These are phyloP conservation scores for Petaurus breviceps DNA, from an alignment of 2,113 vertebrate species.

Conservation along the genomic window DNA sequence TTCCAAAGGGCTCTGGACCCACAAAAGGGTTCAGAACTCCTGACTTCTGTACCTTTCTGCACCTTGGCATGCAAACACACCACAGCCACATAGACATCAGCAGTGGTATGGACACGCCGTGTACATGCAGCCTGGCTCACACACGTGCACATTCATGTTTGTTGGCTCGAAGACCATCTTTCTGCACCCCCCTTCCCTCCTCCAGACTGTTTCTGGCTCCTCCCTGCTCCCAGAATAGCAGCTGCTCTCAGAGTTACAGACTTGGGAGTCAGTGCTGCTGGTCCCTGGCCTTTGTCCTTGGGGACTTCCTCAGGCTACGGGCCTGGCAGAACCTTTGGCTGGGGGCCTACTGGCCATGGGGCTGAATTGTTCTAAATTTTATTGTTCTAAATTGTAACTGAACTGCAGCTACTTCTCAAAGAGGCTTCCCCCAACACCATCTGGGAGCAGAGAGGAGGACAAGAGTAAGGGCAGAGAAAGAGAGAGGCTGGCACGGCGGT, in stretches of 20 bases:
- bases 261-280: neutral
- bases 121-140: neutral
- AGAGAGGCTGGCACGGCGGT: constrained; percentile 51
- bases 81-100: neutral
- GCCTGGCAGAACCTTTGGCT: constrained; percentile 51
- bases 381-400: no score
- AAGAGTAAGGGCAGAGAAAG: constrained; percentile 4
- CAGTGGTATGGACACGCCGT: neutral
- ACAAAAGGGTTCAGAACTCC: neutral
- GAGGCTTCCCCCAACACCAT: neutral
- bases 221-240: constrained; percentile 76
- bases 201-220: constrained; percentile 33
- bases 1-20: neutral
- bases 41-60: neutral
- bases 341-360: neutral
- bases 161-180: neutral
- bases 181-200: neutral
- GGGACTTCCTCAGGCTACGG: constrained; percentile 11
- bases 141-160: neutral
- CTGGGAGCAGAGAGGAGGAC: neutral
- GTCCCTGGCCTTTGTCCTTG: neutral
- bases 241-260: constrained; percentile 30
- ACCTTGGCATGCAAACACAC: neutral
- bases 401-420: neutral
- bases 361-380: neutral